These are phyloP conservation scores for Trichechus manatus DNA, from an alignment of 2,113 vertebrate species.

Conservation along the genomic window DNA sequence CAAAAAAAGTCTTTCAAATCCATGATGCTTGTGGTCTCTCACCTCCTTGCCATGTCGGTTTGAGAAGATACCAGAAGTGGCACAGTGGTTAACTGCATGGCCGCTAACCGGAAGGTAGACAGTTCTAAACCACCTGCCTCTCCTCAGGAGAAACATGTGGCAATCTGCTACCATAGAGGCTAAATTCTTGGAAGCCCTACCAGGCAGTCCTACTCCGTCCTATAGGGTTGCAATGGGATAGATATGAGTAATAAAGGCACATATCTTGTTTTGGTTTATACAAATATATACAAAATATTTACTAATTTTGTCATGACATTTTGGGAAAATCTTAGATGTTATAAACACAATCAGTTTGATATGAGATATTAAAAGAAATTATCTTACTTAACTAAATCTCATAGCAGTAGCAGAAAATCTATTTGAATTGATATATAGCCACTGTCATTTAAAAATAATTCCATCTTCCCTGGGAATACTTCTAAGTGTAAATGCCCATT, in stretches of 20 bases:
- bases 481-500: conserved; percentile 68
- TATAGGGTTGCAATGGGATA: background rate
- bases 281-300: background rate
- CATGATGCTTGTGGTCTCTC: too few species aligned
- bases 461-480: conserved; percentile 71
- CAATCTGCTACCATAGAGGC: too few species aligned
- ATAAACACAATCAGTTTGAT: background rate
- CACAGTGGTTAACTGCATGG: too few species aligned
- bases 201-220: too few species aligned
- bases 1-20: background rate
- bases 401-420: conserved; percentile 44
- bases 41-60: background rate
- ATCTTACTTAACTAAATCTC: conserved; percentile 47
- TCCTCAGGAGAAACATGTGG: too few species aligned
- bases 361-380: conserved; percentile 61
- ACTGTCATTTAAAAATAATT: conserved; percentile 80
- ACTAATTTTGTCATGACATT: background rate
- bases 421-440: conserved; percentile 51
- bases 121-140: too few species aligned
- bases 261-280: background rate
- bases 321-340: background rate
- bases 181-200: too few species aligned
- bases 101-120: too few species aligned
- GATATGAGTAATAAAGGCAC: background rate
- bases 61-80: background rate